Percentiles rank a stretch among this genome's conserved stretches.
Conservation (phyloP, 2,888 invertebrate genomes). For the Hedya salicella region DNA sequence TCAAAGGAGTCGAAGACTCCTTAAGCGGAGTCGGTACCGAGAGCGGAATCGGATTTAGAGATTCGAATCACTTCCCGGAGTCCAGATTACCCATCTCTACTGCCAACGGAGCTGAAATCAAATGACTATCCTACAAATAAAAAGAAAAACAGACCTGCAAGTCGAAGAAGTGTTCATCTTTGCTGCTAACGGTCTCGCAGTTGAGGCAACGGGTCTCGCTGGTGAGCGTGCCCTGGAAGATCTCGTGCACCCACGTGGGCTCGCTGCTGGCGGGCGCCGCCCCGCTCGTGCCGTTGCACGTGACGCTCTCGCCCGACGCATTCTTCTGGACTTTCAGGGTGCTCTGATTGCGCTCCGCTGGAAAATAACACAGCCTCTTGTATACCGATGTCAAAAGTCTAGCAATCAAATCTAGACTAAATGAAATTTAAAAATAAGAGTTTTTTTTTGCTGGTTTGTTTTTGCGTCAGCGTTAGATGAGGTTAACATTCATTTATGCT, state of each 20-base stretch:
- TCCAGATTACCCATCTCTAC: no score
- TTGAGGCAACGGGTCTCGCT: constrained; percentile 99
- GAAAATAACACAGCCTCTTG: constrained; percentile 51
- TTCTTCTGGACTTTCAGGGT: constrained; percentile 86
- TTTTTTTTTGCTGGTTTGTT: no score
- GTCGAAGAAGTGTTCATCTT: constrained; percentile 99
- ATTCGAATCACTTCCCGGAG: no score
- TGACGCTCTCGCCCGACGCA: constrained; percentile 69
- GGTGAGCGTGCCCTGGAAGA: constrained; percentile 99
- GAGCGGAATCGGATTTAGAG: no score
- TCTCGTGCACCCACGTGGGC: constrained; percentile 99
- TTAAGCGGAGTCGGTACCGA: no score
- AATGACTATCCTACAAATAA: no score
- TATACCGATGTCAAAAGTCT: no score
- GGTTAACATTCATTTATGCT: no score
- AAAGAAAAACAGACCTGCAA: constrained; percentile 93
- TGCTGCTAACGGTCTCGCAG: constrained; percentile 99
- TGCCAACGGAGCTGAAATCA: constrained; percentile 48
- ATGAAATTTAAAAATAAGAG: no score
- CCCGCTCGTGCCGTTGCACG: constrained; percentile 66
- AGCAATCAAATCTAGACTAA: no score
- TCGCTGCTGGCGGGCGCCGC: constrained; percentile 86
- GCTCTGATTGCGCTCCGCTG: constrained; percentile 91
- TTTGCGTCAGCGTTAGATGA: no score
- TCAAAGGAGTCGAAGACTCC: no score